These are phyloP conservation scores for Megalurothrips usitatus DNA, from an alignment of 2,888 invertebrate genomes.

Conservation along the genomic window DNA sequence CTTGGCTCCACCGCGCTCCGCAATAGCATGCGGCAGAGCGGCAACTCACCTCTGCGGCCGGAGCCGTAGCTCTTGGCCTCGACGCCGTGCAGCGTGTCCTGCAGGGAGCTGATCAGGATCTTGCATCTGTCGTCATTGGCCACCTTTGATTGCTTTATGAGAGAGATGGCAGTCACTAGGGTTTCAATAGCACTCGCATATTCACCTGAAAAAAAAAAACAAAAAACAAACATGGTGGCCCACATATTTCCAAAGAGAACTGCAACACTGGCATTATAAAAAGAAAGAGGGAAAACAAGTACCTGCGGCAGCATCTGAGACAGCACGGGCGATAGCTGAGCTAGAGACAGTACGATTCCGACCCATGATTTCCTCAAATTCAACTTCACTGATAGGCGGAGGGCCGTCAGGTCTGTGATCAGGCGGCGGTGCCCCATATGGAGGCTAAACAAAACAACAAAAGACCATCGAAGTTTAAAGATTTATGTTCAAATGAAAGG, in stretches of 20 bases:
- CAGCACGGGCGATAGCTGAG: slow-evolving; percentile 94
- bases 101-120: slow-evolving; percentile 91
- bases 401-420: slow-evolving; percentile 49
- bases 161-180: slow-evolving; percentile 94
- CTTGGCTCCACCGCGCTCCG: background rate
- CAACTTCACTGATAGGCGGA: slow-evolving; percentile 71
- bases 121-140: slow-evolving; percentile 96
- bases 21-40: slow-evolving; percentile 31
- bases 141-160: slow-evolving; percentile 97
- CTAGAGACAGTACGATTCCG: slow-evolving; percentile 96
- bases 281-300: too few relatives aligned
- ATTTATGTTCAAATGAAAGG: background rate
- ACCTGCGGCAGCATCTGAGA: slow-evolving; percentile 92
- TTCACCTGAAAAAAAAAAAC: slow-evolving; percentile 59
- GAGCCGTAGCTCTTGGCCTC: slow-evolving; percentile 95
- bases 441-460: slow-evolving; percentile 32
- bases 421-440: slow-evolving; percentile 41
- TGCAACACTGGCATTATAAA: too few relatives aligned
- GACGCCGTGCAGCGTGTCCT: slow-evolving; percentile 94
- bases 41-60: slow-evolving; percentile 54
- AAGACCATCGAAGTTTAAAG: background rate
- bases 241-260: background rate
- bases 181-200: slow-evolving; percentile 98
- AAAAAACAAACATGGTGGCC: slow-evolving; percentile 23
- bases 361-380: slow-evolving; percentile 98